These are phyloP conservation scores for Atractosteus spatula DNA, from an alignment of 2,113 vertebrate species.

Conservation along the genomic window DNA sequence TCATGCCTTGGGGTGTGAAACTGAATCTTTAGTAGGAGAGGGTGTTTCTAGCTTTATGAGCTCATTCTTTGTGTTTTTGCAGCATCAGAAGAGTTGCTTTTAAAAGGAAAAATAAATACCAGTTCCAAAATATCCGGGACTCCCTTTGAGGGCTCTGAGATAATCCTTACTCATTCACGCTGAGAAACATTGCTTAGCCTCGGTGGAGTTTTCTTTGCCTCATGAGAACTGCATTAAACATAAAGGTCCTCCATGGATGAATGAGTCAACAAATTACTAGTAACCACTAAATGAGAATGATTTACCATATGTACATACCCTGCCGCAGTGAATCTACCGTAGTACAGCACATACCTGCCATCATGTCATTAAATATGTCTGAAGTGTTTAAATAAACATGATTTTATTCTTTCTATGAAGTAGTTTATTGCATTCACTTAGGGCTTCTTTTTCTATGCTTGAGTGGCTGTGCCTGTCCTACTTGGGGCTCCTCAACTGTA, in stretches of 20 bases:
- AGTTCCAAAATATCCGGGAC: constrained; percentile 64
- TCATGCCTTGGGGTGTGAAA: too few species aligned
- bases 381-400: constrained; percentile 76
- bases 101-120: constrained; percentile 43
- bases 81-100: constrained; percentile 10
- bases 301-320: constrained; percentile 51
- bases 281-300: constrained; percentile 63
- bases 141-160: constrained; percentile 46
- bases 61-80: neutral
- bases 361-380: constrained; percentile 62
- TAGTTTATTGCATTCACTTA: constrained; percentile 70
- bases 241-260: constrained; percentile 77
- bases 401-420: constrained; percentile 49
- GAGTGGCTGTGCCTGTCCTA: constrained; percentile 64
- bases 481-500: constrained; percentile 50
- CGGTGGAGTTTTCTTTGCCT: constrained; percentile 45
- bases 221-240: constrained; percentile 75
- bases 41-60: constrained; percentile 19
- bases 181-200: constrained; percentile 55
- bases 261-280: constrained; percentile 77
- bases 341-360: constrained; percentile 49
- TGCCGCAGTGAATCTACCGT: constrained; percentile 35
- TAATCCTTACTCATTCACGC: constrained; percentile 44
- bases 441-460: constrained; percentile 59
- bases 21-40: constrained; percentile 21